Evolutionary conservation across 2,888 invertebrate species (phyloP).

Genomic region (Mesoligia furuncula): DNA sequence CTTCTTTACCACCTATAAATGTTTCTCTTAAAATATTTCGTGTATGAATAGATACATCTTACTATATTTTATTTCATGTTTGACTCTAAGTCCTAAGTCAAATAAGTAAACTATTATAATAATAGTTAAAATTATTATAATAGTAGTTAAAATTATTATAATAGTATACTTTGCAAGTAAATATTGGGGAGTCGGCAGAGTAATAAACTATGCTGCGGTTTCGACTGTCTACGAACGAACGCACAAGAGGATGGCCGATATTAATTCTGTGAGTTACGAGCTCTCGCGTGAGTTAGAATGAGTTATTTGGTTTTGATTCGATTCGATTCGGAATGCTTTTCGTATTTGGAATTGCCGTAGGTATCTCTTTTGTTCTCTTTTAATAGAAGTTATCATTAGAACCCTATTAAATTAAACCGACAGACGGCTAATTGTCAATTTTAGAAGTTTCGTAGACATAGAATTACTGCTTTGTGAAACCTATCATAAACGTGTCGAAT

Average conservation of each 20-base stretch:
- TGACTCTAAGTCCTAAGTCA: background rate
- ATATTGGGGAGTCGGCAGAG: conserved; percentile 55
- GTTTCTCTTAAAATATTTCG: too few species aligned
- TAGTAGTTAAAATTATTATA: too few species aligned
- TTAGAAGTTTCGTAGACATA: too few species aligned
- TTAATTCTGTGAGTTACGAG: conserved; percentile 82
- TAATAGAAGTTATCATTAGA: background rate
- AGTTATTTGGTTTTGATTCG: conserved; percentile 60
- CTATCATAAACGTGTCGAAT: too few species aligned
- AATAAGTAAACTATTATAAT: background rate
- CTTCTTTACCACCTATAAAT: too few species aligned
- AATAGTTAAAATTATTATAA: too few species aligned
- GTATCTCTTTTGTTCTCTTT: background rate
- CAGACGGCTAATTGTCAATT: too few species aligned
- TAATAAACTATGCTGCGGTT: conserved; percentile 83
- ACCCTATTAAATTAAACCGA: too few species aligned
- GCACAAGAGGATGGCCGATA: conserved; percentile 78
- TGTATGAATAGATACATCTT: too few species aligned
- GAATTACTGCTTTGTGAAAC: too few species aligned
- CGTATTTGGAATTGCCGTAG: conserved; percentile 21
- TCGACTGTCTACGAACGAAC: conserved; percentile 71
- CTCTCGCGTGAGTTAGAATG: conserved; percentile 41
- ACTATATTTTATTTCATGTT: background rate
- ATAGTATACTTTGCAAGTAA: conserved; percentile 22
- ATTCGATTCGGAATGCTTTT: conserved; percentile 41